phyloP scores from a whole-genome alignment of 2,888 invertebrate genomes.

The Acrobasis repandana region DNA sequence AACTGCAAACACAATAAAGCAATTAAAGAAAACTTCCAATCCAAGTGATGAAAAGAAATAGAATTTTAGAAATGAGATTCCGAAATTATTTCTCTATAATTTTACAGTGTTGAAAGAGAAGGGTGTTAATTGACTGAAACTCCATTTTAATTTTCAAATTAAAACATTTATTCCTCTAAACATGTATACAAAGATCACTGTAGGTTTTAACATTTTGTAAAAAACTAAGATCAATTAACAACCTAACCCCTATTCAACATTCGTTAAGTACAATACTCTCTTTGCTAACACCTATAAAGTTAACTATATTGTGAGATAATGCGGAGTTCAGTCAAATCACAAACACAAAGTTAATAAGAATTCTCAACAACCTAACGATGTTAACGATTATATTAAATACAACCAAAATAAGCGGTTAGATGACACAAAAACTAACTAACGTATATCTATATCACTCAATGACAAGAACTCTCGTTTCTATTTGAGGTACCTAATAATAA shows the following conservation, averaged over 20 bases:
- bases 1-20: slow-evolving; percentile 2
- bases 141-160: slow-evolving; percentile 75
- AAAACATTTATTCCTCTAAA: slow-evolving; percentile 78
- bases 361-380: slow-evolving; percentile 42
- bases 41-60: slow-evolving; percentile 37
- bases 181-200: slow-evolving; percentile 74
- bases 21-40: slow-evolving; percentile 42
- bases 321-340: slow-evolving; percentile 79
- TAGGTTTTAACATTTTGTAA: slow-evolving; percentile 67
- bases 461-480: slow-evolving; percentile 66
- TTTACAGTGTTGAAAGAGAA: slow-evolving; percentile 63
- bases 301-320: slow-evolving; percentile 54
- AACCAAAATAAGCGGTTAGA: slow-evolving; percentile 49
- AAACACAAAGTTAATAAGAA: slow-evolving; percentile 50
- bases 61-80: slow-evolving; percentile 37
- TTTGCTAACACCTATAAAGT: slow-evolving; percentile 9
- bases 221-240: slow-evolving; percentile 78
- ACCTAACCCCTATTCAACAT: slow-evolving; percentile 75
- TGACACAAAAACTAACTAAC: slow-evolving; percentile 44
- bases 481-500: slow-evolving; percentile 55
- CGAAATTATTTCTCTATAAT: slow-evolving; percentile 24
- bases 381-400: slow-evolving; percentile 45
- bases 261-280: slow-evolving; percentile 53
- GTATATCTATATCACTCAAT: slow-evolving; percentile 67
- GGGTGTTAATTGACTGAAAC: slow-evolving; percentile 84